Conservation (phyloP, 2,888 invertebrate genomes). For the Netelia melanura region DNA sequence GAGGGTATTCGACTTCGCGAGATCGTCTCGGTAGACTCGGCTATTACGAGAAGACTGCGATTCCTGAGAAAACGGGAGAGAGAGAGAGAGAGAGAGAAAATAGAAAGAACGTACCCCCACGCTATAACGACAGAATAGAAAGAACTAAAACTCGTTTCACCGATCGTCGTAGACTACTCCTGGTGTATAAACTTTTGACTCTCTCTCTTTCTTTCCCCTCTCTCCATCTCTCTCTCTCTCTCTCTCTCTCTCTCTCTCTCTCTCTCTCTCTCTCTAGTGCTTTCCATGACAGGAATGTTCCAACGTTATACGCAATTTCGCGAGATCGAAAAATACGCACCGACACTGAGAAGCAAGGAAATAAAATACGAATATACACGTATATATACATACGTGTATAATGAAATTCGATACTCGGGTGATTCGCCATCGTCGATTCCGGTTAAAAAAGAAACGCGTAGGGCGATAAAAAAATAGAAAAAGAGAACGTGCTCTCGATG, state of each 20-base stretch:
- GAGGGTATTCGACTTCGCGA: constrained; percentile 33
- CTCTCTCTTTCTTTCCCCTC: not conserved
- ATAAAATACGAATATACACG: constrained; percentile 42
- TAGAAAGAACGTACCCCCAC: not conserved
- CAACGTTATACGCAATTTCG: constrained; percentile 47
- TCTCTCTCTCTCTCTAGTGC: not conserved
- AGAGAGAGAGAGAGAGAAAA: constrained; percentile 17
- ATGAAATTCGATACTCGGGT: not conserved
- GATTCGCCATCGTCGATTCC: constrained; percentile 7
- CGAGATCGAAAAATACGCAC: constrained; percentile 42
- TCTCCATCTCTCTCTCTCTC: not conserved
- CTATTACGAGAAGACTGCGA: constrained; percentile 54
- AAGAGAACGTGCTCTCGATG: constrained; percentile 36
- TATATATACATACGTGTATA: constrained; percentile 5
- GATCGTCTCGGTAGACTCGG: constrained; percentile 38
- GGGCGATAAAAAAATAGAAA: constrained; percentile 43
- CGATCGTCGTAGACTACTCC: constrained; percentile 45
- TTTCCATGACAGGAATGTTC: constrained; percentile 28
- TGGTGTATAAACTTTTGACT: constrained; percentile 54
- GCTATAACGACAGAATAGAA: constrained; percentile 55
- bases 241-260: not conserved
- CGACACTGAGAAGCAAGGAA: constrained; percentile 26
- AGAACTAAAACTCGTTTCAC: constrained; percentile 58
- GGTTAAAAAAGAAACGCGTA: not conserved
- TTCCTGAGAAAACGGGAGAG: constrained; percentile 59